Percentiles rank a stretch among this genome's conserved stretches.
Conservation (phyloP, 2,888 invertebrate species). For the Drosophila seclusa region DNA sequence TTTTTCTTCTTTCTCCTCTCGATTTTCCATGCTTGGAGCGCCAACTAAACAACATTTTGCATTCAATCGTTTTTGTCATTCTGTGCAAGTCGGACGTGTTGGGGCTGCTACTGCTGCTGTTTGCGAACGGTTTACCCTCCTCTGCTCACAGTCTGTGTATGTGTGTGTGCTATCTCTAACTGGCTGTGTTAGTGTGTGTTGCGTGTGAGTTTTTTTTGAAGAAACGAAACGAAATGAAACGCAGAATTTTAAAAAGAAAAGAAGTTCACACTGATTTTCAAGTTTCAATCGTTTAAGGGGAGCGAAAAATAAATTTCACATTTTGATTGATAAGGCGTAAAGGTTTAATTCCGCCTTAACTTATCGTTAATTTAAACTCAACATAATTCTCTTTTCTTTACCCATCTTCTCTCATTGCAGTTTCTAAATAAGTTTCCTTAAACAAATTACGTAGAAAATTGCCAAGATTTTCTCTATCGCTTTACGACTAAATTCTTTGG, state of each 20-base stretch:
- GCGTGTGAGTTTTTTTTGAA: constrained; percentile 56
- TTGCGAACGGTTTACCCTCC: constrained; percentile 54
- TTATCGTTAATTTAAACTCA: constrained; percentile 45
- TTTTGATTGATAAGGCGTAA: constrained; percentile 23
- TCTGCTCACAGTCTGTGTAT: constrained; percentile 49
- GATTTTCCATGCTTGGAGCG: constrained; percentile 57
- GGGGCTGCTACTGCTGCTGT: constrained; percentile 46
- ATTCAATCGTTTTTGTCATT: constrained; percentile 72
- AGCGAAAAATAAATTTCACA: constrained; percentile 20
- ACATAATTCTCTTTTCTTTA: constrained; percentile 45
- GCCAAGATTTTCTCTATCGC: constrained; percentile 64
- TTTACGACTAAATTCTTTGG: constrained; percentile 58
- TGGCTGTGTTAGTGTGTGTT: constrained; percentile 69
- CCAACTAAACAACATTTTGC: constrained; percentile 51
- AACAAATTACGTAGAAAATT: constrained; percentile 55
- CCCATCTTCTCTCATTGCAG: constrained; percentile 68
- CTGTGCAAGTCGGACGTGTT: constrained; percentile 72
- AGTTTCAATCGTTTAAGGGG: constrained; percentile 35
- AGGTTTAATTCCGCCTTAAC: constrained; percentile 37
- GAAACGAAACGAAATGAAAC: constrained; percentile 20
- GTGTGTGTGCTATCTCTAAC: constrained; percentile 51
- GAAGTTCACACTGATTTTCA: constrained; percentile 50
- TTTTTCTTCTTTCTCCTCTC: constrained; percentile 36
- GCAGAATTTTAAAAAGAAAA: constrained; percentile 36
- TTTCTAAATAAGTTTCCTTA: constrained; percentile 67